phyloP scores from a whole-genome alignment of 2,888 invertebrate genomes.

The Hirtodrosophila histrioides region DNA sequence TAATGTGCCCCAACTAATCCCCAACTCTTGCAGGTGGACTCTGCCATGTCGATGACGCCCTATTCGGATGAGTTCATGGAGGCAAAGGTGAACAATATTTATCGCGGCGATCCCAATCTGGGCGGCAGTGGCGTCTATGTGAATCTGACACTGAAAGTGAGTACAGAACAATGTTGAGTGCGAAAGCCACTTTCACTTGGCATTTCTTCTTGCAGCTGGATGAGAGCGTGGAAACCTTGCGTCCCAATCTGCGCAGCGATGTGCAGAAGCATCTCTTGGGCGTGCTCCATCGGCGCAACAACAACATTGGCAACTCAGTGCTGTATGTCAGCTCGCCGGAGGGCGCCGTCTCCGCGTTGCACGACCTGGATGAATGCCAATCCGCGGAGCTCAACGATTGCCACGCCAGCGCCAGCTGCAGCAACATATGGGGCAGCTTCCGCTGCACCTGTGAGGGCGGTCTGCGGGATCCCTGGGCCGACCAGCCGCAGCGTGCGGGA shows the following conservation, averaged over 20 bases:
- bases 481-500: slow-evolving; percentile 88
- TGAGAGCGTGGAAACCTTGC: slow-evolving; percentile 89
- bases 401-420: slow-evolving; percentile 90
- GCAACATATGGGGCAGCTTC: slow-evolving; percentile 92
- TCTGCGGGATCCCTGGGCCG: slow-evolving; percentile 90
- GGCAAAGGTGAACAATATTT: slow-evolving; percentile 91
- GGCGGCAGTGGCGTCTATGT: slow-evolving; percentile 92
- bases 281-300: slow-evolving; percentile 92
- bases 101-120: slow-evolving; percentile 88
- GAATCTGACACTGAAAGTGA: slow-evolving; percentile 91
- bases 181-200: background rate
- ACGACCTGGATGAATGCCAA: slow-evolving; percentile 94
- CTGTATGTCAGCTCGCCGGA: slow-evolving; percentile 93
- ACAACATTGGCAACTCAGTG: slow-evolving; percentile 94
- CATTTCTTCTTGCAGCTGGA: slow-evolving; percentile 86
- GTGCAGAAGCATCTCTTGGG: slow-evolving; percentile 93
- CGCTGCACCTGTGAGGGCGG: slow-evolving; percentile 90
- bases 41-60: slow-evolving; percentile 96
- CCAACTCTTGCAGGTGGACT: slow-evolving; percentile 89
- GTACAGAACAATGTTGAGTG: background rate
- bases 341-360: slow-evolving; percentile 90
- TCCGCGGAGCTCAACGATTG: slow-evolving; percentile 93
- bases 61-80: slow-evolving; percentile 94
- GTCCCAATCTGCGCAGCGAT: slow-evolving; percentile 89
- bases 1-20: background rate